phyloP scores from a whole-genome alignment of 2,113 vertebrate species.

The Picathartes gymnocephalus region DNA sequence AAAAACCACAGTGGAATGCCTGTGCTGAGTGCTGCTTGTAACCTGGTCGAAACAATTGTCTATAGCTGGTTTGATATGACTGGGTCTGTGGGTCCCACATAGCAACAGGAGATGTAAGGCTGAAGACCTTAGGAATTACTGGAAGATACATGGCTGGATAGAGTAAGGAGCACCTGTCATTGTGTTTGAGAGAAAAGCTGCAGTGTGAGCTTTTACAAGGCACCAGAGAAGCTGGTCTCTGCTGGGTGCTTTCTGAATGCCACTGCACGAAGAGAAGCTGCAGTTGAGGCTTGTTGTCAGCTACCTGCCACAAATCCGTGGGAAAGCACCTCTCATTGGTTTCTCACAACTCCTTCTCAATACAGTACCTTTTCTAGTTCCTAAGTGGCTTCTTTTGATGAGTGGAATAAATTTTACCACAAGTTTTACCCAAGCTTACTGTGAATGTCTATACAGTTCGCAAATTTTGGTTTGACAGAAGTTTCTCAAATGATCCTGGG shows the following conservation, averaged over 20 bases:
- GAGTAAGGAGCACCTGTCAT: not conserved
- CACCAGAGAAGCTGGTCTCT: not conserved
- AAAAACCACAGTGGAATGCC: not conserved
- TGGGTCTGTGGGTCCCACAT: not conserved
- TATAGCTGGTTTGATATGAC: not conserved
- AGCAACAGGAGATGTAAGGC: not conserved
- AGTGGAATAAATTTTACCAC: not conserved
- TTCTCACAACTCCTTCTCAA: not conserved
- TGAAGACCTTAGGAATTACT: not conserved
- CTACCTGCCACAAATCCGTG: not conserved
- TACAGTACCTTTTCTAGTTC: not conserved
- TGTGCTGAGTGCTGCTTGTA: not conserved
- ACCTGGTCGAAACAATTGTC: not conserved
- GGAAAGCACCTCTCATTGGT: not conserved
- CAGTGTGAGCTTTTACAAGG: not conserved
- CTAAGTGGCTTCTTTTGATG: not conserved
- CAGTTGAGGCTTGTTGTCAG: not conserved
- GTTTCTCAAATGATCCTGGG: not conserved
- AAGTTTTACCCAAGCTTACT: not conserved
- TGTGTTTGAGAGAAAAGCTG: not conserved
- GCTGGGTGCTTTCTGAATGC: not conserved
- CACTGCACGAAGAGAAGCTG: not conserved
- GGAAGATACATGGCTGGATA: not conserved
- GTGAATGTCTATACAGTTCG: not conserved
- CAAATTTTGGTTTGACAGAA: not conserved